Evolutionary conservation across 2,797 vertebrate species (phyloP).

Genomic region (Danio kyathit): DNA sequence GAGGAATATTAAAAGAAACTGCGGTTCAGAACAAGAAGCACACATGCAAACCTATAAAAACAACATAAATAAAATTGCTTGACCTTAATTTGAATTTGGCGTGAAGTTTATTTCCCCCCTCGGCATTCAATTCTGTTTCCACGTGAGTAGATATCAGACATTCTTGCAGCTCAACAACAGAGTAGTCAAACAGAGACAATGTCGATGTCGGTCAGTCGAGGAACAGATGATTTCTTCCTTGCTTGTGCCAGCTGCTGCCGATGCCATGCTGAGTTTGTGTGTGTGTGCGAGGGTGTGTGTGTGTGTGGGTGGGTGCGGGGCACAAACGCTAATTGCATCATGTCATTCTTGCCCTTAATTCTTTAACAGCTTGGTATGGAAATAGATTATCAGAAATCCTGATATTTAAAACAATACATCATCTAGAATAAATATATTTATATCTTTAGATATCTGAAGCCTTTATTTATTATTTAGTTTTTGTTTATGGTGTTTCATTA

Average conservation of each 20-base stretch:
- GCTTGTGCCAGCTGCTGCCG: conserved; percentile 41
- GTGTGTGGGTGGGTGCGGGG: background rate
- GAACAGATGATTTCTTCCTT: conserved; percentile 40
- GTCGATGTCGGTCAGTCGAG: conserved; percentile 36
- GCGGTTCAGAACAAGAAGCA: background rate
- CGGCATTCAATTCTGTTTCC: conserved; percentile 36
- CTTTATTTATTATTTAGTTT: too few relatives aligned
- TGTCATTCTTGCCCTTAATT: conserved; percentile 22
- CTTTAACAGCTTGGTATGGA: background rate
- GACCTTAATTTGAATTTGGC: conserved; percentile 45
- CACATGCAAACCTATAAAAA: background rate
- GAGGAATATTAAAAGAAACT: background rate
- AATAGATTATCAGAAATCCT: too few relatives aligned
- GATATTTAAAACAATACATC: background rate
- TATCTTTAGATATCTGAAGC: too few relatives aligned
- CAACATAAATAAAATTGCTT: conserved; percentile 3
- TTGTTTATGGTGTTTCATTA: too few relatives aligned
- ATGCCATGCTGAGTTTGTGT: conserved; percentile 29
- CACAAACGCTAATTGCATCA: conserved; percentile 31
- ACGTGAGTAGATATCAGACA: conserved; percentile 32
- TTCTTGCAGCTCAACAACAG: conserved; percentile 42
- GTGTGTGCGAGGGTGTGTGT: background rate
- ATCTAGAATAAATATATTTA: background rate
- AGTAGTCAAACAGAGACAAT: conserved; percentile 41
- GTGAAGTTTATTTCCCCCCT: conserved; percentile 29